phyloP scores from a whole-genome alignment of 2,113 vertebrate species.

The Carollia perspicillata region DNA sequence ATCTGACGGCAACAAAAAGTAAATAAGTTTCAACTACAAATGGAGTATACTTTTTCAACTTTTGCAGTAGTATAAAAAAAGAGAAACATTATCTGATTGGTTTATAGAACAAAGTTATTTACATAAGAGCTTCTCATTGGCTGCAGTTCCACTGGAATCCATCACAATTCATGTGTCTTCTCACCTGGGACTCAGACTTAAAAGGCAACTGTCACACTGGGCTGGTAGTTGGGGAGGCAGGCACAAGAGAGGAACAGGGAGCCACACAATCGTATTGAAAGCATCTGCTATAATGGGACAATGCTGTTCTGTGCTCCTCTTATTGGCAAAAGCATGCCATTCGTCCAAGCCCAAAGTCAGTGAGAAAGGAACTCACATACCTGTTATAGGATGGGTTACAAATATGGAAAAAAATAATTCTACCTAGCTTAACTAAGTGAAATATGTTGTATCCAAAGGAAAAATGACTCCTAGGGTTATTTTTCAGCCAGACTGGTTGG shows the following conservation, averaged over 20 bases:
- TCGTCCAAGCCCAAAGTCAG: not conserved
- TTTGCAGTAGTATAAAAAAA: not conserved
- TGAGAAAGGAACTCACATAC: not conserved
- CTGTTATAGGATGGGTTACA: not conserved
- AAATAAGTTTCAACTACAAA: conserved; percentile 13
- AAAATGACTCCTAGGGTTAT: not conserved
- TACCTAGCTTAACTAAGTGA: not conserved
- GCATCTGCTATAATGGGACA: not conserved
- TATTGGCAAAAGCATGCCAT: not conserved
- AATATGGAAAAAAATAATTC: not conserved
- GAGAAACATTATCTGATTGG: not conserved
- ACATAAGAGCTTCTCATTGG: not conserved
- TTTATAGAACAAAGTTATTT: not conserved
- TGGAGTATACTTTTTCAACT: not conserved
- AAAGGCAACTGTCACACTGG: not conserved
- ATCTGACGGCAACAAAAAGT: not conserved
- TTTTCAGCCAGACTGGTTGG: not conserved
- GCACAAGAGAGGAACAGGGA: rapidly evolving
- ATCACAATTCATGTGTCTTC: not conserved
- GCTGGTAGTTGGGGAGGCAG: not conserved
- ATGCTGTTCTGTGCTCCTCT: not conserved
- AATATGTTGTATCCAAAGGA: not conserved
- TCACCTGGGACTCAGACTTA: not conserved
- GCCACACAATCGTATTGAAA: not conserved
- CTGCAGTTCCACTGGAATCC: not conserved